These are phyloP conservation scores for Conus canariensis DNA, from an alignment of 2,888 invertebrate genomes.

Conservation along the genomic window DNA sequence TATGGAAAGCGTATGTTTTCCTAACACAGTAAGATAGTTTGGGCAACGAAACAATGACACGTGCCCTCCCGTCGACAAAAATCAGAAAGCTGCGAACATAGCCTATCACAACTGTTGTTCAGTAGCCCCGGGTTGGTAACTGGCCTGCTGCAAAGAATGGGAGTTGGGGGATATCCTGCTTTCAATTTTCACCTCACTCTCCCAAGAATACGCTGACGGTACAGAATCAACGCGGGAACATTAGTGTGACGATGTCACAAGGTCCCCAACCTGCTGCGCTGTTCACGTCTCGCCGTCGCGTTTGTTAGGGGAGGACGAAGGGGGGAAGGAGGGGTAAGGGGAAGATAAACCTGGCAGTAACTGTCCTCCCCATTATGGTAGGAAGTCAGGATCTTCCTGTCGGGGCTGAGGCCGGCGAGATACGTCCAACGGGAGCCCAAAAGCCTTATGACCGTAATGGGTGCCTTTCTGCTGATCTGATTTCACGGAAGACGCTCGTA, in stretches of 20 bases:
- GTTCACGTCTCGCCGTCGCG: not conserved
- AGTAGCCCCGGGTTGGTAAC: too few relatives aligned
- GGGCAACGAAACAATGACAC: too few relatives aligned
- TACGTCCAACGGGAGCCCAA: not conserved
- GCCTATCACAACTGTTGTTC: too few relatives aligned
- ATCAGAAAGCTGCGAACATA: too few relatives aligned
- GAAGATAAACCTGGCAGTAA: conserved; percentile 25
- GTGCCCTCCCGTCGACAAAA: too few relatives aligned
- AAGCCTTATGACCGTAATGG: conserved; percentile 32
- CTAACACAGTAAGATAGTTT: too few relatives aligned
- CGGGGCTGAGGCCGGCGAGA: not conserved
- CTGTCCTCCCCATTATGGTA: not conserved
- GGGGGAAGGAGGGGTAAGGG: not conserved
- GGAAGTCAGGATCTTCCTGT: conserved; percentile 19
- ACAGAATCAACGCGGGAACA: not conserved
- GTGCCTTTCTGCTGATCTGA: conserved; percentile 28
- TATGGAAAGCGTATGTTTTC: too few relatives aligned
- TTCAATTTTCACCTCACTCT: not conserved
- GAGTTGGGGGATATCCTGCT: too few relatives aligned
- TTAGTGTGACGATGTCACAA: not conserved
- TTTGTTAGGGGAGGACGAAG: not conserved
- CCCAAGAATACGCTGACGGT: not conserved
- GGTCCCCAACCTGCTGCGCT: not conserved
- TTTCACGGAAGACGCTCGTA: conserved; percentile 36
- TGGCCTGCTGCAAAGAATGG: too few relatives aligned